Percentiles rank a stretch among this genome's conserved stretches.
Conservation (phyloP, 2,113 vertebrate genomes). For the Sander lucioperca region DNA sequence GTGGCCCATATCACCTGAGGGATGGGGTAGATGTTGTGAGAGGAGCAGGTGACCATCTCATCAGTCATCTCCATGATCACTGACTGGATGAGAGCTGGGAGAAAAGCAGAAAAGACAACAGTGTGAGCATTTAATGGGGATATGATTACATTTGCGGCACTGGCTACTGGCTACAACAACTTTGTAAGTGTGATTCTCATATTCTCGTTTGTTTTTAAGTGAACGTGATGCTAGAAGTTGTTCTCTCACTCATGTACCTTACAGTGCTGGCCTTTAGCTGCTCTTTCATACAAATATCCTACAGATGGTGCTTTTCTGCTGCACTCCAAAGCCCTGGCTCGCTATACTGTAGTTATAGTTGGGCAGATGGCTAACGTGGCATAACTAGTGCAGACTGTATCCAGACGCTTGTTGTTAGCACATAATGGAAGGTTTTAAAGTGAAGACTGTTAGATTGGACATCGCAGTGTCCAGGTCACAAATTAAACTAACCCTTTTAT, state of each 20-base stretch:
- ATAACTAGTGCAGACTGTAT: neutral
- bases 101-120: neutral
- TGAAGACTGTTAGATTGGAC: neutral
- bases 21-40: conserved; percentile 78
- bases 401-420: neutral
- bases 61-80: conserved; percentile 78
- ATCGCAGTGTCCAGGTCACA: neutral
- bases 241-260: neutral
- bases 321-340: neutral
- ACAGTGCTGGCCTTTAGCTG: neutral
- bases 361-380: conserved; percentile 2
- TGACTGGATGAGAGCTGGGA: conserved; percentile 80
- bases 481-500: neutral
- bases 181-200: too few relatives aligned
- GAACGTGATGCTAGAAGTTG: neutral
- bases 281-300: conserved; percentile 32
- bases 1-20: conserved; percentile 79
- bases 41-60: conserved; percentile 75
- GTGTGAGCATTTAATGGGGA: neutral
- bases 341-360: conserved; percentile 1
- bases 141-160: neutral
- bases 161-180: too few relatives aligned
- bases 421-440: neutral
- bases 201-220: neutral
- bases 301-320: conserved; percentile 36